Evolutionary conservation across 1,140 invertebrate genomes (phyloP), one percentile per base, ranked within the genome.

Genomic region (Copidosoma floridanum): DNA sequence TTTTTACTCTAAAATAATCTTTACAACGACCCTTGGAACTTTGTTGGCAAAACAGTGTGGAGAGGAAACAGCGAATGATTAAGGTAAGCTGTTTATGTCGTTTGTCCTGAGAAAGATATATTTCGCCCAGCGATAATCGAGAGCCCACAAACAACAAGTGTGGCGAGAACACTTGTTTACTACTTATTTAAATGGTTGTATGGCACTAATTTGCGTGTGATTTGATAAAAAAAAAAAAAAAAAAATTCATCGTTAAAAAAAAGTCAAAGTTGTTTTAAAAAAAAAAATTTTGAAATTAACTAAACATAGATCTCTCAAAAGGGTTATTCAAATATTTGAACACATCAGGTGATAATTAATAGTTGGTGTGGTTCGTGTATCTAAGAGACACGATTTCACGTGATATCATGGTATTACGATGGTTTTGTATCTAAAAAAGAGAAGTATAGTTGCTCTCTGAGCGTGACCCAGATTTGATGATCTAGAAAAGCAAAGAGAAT

Each of bases 91-190:
- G 32, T 60, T 63, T 51, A 48, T 57, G 63, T 62, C 50, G 41
- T 63, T n/a, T 61, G 46, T 11, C 53, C 50, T 47, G 56, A 21
- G 46, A 18, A 40, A 58, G 18, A 37, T 54, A 64, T 57, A 52
- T 60, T 64, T 62, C 23, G 37, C 20, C 23, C n/a, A 8, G 35
- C 26, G 61, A 61, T 57, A 60, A 64, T 41, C 21, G 11, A 18
- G n/a, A n/a, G n/a, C n/a, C n/a, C 18, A 20, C 27, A 47, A 63
- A 68, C 40, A 53, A 57, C 59, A 55, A 46, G 47, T 43, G n/a
- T n/a, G 52, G 40, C 32, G 7, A 52, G 18, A 24, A 41, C 35
- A 63, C 50, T 50, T 55, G 41, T 59, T 59, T 53, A 54, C 46
- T 51, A 46, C 46, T 59, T 27, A 48, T 54, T 57, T 58, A 53